These are phyloP conservation scores for Eumaeus atala DNA, from an alignment of 1,140 invertebrate genomes.

Conservation along the genomic window DNA sequence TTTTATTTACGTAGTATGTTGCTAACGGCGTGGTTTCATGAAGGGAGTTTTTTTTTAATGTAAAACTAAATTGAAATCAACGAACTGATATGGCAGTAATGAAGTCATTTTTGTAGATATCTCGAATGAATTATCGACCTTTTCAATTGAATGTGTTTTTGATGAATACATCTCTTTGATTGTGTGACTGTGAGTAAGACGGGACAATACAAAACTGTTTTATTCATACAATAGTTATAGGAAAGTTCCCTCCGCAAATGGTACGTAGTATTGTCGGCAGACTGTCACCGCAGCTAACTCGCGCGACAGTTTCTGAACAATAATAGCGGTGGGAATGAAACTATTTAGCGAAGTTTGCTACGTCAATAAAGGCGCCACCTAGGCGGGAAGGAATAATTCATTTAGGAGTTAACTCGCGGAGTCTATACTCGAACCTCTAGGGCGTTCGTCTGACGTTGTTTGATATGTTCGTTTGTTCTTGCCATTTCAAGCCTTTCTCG, in stretches of 20 bases:
- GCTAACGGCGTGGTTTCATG: no score
- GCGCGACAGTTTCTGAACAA: constrained; percentile 58
- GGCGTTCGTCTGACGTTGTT: constrained; percentile 28
- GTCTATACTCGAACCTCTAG: constrained; percentile 30
- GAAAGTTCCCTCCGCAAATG: constrained; percentile 20
- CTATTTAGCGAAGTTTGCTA: constrained; percentile 67
- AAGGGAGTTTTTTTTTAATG: no score
- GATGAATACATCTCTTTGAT: no score
- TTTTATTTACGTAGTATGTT: no score
- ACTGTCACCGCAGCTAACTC: constrained; percentile 44
- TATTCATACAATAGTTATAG: constrained; percentile 7
- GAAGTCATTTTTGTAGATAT: no score
- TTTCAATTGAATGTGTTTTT: no score
- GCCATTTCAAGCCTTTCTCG: constrained; percentile 10
- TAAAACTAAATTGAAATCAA: no score
- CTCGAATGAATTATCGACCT: no score
- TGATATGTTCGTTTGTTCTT: constrained; percentile 26
- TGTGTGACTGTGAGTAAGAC: no score
- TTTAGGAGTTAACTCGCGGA: constrained; percentile 61
- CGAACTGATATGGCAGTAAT: no score
- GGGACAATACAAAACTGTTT: neutral
- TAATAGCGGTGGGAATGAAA: constrained; percentile 63
- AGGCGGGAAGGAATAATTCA: constrained; percentile 61
- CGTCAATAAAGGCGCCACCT: constrained; percentile 65
- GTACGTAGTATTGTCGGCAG: constrained; percentile 40